These are phyloP conservation scores for Lamellibrachia columna DNA, from an alignment of 2,888 invertebrate species.

Conservation along the genomic window DNA sequence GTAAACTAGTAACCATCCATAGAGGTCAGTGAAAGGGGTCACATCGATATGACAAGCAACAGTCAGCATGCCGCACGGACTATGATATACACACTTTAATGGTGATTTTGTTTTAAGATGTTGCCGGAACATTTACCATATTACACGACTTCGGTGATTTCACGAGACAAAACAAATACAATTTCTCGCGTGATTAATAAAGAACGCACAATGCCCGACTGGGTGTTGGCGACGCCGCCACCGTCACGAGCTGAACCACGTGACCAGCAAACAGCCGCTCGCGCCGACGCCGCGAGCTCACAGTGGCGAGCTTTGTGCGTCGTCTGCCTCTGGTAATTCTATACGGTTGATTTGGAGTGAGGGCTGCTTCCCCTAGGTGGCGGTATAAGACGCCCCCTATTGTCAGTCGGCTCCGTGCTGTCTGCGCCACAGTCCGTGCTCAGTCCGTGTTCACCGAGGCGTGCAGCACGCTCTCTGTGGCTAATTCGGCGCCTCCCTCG, in stretches of 20 bases:
- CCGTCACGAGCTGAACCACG: neutral
- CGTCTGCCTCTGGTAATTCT: neutral
- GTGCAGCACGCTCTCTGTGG: neutral
- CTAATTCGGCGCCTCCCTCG: neutral
- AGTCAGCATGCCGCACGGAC: no score
- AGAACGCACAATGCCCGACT: neutral
- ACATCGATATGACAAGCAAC: no score
- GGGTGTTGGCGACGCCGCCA: neutral
- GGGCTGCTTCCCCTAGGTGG: conserved; percentile 16
- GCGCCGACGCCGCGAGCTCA: neutral
- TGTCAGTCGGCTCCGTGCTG: conserved; percentile 9
- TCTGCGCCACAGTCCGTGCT: neutral
- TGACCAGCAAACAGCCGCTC: neutral
- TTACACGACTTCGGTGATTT: neutral
- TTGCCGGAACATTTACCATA: no score
- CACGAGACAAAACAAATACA: neutral
- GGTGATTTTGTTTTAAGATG: no score
- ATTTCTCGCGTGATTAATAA: neutral
- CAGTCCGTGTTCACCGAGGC: neutral
- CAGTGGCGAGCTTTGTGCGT: neutral
- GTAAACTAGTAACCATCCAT: no score
- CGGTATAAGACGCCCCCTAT: conserved; percentile 12
- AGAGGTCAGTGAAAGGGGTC: no score
- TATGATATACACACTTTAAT: no score
- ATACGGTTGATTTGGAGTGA: conserved; percentile 11